phyloP scores from a whole-genome alignment of 2,888 invertebrate species.

The Holacanthella duospinosa region DNA sequence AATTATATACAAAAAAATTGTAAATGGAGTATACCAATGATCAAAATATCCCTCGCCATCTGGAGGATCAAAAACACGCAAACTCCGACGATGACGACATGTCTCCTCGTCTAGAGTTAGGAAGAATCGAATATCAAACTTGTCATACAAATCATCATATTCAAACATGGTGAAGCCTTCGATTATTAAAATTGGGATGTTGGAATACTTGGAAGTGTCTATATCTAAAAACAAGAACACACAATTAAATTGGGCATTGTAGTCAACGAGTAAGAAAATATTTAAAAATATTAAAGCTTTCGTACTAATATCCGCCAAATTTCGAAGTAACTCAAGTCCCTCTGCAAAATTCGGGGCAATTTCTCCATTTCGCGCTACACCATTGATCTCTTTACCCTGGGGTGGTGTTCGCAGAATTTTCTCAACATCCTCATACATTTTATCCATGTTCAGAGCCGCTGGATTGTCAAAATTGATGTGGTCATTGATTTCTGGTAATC shows the following conservation, averaged over 20 bases:
- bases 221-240: slow-evolving; percentile 17
- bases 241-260: too few species aligned
- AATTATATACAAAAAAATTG: neutral
- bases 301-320: slow-evolving; percentile 22
- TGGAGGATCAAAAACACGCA: slow-evolving; percentile 27
- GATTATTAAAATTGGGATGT: slow-evolving; percentile 28
- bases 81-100: slow-evolving; percentile 20
- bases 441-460: slow-evolving; percentile 24
- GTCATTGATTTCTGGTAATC: slow-evolving; percentile 25
- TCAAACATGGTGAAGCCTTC: slow-evolving; percentile 33
- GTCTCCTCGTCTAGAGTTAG: slow-evolving; percentile 23
- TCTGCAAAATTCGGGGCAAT: slow-evolving; percentile 30
- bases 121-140: slow-evolving; percentile 32
- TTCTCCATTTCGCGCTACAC: slow-evolving; percentile 10
- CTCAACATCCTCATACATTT: slow-evolving; percentile 29
- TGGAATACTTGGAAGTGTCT: slow-evolving; percentile 24
- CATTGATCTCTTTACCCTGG: neutral
- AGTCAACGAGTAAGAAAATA: neutral
- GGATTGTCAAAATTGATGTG: slow-evolving; percentile 34
- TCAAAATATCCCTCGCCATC: slow-evolving; percentile 34
- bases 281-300: neutral
- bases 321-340: slow-evolving; percentile 18
- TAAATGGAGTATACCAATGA: slow-evolving; percentile 6
- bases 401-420: slow-evolving; percentile 18
- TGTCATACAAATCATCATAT: slow-evolving; percentile 20